A percentile compares a stretch with the other conserved stretches of the same genome.
Evolutionary conservation across 2,113 vertebrate species (phyloP).

Genomic region (Sitta europaea): DNA sequence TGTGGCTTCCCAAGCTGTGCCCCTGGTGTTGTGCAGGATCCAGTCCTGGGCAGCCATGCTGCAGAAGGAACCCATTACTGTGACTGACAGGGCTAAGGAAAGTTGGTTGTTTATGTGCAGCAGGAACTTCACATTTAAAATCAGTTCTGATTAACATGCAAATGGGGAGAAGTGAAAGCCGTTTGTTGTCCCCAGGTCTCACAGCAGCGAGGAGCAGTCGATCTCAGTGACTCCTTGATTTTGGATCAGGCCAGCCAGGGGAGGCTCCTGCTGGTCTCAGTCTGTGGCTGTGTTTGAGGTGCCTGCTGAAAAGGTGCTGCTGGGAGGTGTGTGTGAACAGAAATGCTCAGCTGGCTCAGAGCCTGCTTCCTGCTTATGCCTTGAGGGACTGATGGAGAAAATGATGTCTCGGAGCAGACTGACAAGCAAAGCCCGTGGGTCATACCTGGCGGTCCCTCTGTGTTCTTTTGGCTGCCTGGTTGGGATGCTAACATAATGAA

Average conservation of each 20-base stretch:
- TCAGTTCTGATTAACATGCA: not conserved
- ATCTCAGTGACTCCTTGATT: fast-evolving
- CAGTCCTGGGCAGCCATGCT: not conserved
- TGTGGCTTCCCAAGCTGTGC: fast-evolving
- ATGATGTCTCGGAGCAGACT: conserved; percentile 23
- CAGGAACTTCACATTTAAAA: not conserved
- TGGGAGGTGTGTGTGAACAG: not conserved
- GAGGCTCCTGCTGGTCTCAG: not conserved
- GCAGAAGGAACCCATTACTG: not conserved
- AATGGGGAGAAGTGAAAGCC: fast-evolving
- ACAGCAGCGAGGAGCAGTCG: fast-evolving
- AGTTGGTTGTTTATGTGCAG: not conserved
- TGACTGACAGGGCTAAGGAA: not conserved
- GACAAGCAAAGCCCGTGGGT: not conserved
- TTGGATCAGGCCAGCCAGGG: fast-evolving
- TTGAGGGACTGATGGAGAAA: not conserved
- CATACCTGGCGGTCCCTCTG: not conserved
- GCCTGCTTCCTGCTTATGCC: not conserved
- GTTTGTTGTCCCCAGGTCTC: not conserved
- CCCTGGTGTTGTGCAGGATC: not conserved
- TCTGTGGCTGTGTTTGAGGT: not conserved
- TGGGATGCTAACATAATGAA: not conserved
- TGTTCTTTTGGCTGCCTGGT: not conserved
- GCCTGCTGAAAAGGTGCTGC: not conserved
- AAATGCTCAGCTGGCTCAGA: not conserved